Base-by-base conservation (phyloP, 2,797 vertebrate genomes). In the Chloroceryle inda region DNA sequence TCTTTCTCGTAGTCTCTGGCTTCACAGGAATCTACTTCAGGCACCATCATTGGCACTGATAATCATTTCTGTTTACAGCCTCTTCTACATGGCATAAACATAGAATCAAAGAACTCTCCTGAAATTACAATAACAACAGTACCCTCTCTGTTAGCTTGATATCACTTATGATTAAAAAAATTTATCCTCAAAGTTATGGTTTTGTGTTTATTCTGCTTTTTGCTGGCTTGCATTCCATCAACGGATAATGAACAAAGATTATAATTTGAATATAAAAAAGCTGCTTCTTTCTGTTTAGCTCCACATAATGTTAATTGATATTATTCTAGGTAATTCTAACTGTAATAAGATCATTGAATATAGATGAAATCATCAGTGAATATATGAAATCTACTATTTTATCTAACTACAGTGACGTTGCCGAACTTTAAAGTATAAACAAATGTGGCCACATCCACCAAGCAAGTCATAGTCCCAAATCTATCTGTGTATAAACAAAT, bases 11-110 rank as follows among this genome's bases (percentile, higher is more conserved):
- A 71, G 44, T 72, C 64, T 85, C 44, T 42, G 23, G 31, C 69
- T 83, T 79, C 94, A 40, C 31, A 55, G 61, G 59, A 90, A 89
- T 69, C 93, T 96, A 86, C 72, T 92, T 89, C 72, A 85, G 92
- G 88, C 64, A 92, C 53, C 38, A 71, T 87, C 72, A 63, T 0
- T 52, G 62, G 49, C 69, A 89, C 42, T 72, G 40, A 50, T 72
- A 83, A 94, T 64, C 27, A 44, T 77, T 84, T 80, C 71, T n/a
- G 87, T 92, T 91, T 64, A 85, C n/a, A 94, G 75, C 26, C 89
- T 94, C 52, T 85, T 96, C 82, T 87, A 73, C 77, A 40, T 13
- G 9, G 67, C 40, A 83, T 42, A 90, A 94, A 93, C 55, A 66
- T 0, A 3, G 56, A 63, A 87, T 71, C 72, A 84, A 91, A 90